Evolutionary conservation across 2,113 vertebrate genomes (phyloP).

Genomic region (Platycercus adscitus): DNA sequence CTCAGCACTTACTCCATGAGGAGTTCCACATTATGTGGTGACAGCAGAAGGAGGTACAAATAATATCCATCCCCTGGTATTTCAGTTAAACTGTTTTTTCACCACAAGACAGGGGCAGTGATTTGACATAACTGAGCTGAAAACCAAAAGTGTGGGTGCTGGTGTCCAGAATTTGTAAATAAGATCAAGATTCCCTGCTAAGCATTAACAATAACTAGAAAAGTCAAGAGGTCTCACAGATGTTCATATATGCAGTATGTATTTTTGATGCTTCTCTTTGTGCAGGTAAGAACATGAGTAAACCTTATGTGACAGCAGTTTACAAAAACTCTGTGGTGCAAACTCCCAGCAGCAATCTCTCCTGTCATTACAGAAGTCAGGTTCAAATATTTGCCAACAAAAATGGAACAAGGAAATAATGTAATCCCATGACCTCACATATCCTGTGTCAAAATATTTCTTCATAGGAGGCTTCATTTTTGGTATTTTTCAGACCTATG

Average conservation of each 20-base stretch:
- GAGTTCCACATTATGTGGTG: not conserved
- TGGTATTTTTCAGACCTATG: not conserved
- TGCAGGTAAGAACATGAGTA: not conserved
- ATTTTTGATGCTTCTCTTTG: constrained; percentile 8
- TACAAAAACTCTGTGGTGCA: not conserved
- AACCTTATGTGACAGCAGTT: not conserved
- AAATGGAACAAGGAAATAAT: constrained; percentile 52
- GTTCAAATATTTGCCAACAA: constrained; percentile 38
- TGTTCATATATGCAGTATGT: not conserved
- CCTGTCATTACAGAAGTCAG: not conserved
- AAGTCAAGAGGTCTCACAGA: not conserved
- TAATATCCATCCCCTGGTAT: not conserved
- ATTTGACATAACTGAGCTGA: not conserved
- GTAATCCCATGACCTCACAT: constrained; percentile 40
- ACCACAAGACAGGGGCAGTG: not conserved
- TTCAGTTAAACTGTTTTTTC: not conserved
- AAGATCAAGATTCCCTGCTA: not conserved
- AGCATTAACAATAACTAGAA: constrained; percentile 6
- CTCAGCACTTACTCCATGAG: not conserved
- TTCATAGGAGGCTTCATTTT: not conserved
- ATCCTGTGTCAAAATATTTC: not conserved
- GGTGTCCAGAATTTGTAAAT: constrained; percentile 8
- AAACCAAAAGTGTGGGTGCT: not conserved
- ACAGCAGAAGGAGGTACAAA: not conserved
- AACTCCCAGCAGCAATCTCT: not conserved